A percentile compares a stretch with the other conserved stretches of the same genome.
Conservation (phyloP, 2,113 vertebrate species). For the Noturus placidus region DNA sequence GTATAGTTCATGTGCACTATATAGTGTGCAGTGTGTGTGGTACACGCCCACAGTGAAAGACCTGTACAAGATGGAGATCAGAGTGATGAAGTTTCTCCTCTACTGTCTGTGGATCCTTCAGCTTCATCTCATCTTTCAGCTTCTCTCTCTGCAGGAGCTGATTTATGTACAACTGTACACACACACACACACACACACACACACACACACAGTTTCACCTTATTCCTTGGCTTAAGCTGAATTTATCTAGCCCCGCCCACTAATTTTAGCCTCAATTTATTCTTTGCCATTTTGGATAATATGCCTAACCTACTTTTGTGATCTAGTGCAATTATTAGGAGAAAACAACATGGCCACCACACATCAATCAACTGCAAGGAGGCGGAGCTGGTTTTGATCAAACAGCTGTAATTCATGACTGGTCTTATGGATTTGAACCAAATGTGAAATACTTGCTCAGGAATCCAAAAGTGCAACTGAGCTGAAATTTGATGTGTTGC, state of each 20-base stretch:
- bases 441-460: background rate
- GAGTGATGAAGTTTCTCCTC: conserved; percentile 73
- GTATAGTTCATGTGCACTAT: background rate
- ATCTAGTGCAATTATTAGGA: background rate
- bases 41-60: conserved; percentile 50
- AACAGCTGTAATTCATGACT: background rate
- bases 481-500: background rate
- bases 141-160: conserved; percentile 76
- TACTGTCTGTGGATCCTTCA: conserved; percentile 79
- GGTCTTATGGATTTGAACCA: background rate
- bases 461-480: background rate
- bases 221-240: background rate
- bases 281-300: background rate
- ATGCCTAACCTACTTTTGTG: background rate
- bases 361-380: background rate
- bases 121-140: conserved; percentile 70
- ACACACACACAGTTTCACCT: background rate
- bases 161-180: conserved; percentile 79
- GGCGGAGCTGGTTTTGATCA: background rate
- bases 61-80: conserved; percentile 74
- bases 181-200: conserved; percentile 17
- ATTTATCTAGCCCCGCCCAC: no score
- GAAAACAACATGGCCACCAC: background rate
- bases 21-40: background rate
- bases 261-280: background rate